Evolutionary conservation across 35 echinoderm and acorn worm genomes (phyloP).

Genomic region (Ophiothrix spiculata): DNA sequence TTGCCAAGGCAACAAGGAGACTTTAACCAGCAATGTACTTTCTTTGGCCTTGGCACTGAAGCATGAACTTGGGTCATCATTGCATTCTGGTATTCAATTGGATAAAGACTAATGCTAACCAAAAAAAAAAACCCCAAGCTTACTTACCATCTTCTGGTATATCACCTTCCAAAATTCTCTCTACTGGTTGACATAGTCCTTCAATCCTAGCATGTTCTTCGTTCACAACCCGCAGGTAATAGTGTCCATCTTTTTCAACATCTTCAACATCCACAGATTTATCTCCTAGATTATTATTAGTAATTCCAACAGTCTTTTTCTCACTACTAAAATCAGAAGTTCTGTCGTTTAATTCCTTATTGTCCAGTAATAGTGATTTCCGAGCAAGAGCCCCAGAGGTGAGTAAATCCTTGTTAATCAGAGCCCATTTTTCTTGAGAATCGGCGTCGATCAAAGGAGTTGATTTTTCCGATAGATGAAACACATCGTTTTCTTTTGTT

Average conservation of each 20-base stretch:
- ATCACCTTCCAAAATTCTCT: constrained; percentile 52
- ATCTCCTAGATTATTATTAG: constrained; percentile 1
- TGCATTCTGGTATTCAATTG: too few relatives aligned
- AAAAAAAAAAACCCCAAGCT: too few relatives aligned
- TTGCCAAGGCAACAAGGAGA: too few relatives aligned
- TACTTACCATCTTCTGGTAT: constrained; percentile 81
- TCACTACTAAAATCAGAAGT: not conserved
- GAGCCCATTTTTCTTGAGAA: not conserved
- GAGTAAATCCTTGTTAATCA: not conserved
- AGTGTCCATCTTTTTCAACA: constrained; percentile 70
- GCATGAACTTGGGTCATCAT: too few relatives aligned
- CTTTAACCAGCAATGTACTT: too few relatives aligned
- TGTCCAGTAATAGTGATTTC: not conserved
- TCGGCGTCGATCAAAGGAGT: not conserved
- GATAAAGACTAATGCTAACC: too few relatives aligned
- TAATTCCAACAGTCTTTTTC: not conserved
- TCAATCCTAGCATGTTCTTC: constrained; percentile 61
- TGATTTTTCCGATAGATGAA: not conserved
- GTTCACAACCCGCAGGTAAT: constrained; percentile 66
- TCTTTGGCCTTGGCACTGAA: too few relatives aligned
- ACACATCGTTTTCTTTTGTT: not conserved
- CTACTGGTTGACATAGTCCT: constrained; percentile 30
- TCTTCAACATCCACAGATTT: not conserved
- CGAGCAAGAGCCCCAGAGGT: not conserved
- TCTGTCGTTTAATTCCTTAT: not conserved